A percentile compares a stretch with the other conserved stretches of the same genome.
Evolutionary conservation across 2,797 vertebrate species (phyloP).

Genomic region (Passerculus sandwichensis): DNA sequence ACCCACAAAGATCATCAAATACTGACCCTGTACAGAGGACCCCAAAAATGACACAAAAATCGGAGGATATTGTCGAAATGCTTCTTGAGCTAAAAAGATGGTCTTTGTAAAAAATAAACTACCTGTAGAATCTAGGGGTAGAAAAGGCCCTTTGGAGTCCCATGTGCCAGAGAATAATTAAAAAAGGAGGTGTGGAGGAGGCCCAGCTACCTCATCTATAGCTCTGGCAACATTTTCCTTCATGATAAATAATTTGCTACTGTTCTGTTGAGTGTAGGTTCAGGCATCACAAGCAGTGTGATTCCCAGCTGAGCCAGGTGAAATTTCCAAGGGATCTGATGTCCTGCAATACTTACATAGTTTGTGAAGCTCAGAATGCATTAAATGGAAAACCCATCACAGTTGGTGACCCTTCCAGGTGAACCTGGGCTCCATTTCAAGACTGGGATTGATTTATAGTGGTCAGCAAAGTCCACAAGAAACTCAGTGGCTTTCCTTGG

Average conservation of each 20-base stretch:
- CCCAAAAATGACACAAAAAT: neutral
- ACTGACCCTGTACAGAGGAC: neutral
- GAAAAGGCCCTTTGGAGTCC: neutral
- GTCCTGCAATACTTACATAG: neutral
- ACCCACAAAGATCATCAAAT: neutral
- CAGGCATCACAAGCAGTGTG: neutral
- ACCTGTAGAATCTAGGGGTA: neutral
- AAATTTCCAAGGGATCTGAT: neutral
- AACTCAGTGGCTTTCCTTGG: neutral
- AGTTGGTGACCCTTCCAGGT: neutral
- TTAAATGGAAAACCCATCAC: conserved; percentile 10
- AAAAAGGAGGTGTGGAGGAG: neutral
- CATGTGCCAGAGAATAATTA: neutral
- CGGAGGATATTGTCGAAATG: neutral
- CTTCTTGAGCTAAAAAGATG: neutral
- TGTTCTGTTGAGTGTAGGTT: neutral
- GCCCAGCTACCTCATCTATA: neutral
- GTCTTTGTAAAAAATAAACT: neutral
- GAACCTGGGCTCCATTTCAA: neutral
- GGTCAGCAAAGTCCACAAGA: neutral
- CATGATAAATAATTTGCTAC: neutral
- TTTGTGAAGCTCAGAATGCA: neutral
- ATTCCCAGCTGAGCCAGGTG: neutral
- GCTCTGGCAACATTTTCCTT: neutral
- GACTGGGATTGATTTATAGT: neutral